Evolutionary conservation across 2,113 vertebrate genomes (phyloP), one percentile per base, ranked within the genome.

Genomic region (Apteryx mantelli): DNA sequence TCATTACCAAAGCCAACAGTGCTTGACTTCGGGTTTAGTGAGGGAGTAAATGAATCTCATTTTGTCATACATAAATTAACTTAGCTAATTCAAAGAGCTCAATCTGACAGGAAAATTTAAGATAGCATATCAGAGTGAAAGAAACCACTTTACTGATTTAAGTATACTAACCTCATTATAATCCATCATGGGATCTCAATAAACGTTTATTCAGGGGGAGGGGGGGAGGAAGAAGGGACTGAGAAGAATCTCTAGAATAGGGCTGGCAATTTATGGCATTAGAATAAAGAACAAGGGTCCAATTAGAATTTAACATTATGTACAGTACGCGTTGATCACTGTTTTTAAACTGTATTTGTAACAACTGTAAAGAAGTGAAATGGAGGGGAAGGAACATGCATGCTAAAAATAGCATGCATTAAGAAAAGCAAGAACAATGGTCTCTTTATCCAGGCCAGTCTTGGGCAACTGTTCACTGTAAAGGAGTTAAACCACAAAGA

Each of bases 391-490:
- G 61, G 64, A 92, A 78, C 73, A 93, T 48, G 68, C 88, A 96
- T 83, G 96, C 93, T 96, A 94, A 93, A 83, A 74, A 88, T 70
- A 97, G 93, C 96, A 94, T 74, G 85, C 91, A 74, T 13, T 75
- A 91, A 83, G 66, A 77, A 96, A 93, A 91, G 78, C 70, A 87
- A 82, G 40, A 95, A 75, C 63, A 91, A 80, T 16, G 42, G 44
- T 88, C 93, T 93, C 56, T 89, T 94, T 91, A 91, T 91, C 91
- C 85, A 94, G 91, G 89, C 50, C 92, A 90, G 68, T 50, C 55
- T 55, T 78, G 76, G 66, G 85, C 68, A 94, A 86, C 75, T 7
- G 5, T 58, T 91, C 63, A 65, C 64, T 55, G 34, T 36, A 74
- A 78, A 74, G 85, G 84, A 94, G 71, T 70, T 74, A 70, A 83